These are phyloP conservation scores for Lathronympha strigana DNA, from an alignment of 2,888 invertebrate species.

Conservation along the genomic window DNA sequence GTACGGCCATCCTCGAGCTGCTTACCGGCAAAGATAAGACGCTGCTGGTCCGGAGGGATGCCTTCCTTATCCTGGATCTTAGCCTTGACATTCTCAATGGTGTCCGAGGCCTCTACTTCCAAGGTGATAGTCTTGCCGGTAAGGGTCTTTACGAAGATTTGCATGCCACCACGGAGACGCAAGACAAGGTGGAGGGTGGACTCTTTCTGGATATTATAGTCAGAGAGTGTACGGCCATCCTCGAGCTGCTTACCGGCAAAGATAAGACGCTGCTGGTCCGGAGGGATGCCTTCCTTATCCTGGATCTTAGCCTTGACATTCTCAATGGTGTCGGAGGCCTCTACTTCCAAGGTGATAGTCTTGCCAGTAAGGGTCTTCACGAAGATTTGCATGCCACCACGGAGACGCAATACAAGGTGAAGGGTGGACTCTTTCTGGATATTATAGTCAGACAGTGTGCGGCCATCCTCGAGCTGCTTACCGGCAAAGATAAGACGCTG, in stretches of 20 bases:
- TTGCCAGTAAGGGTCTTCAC: slow-evolving; percentile 44
- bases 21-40: slow-evolving; percentile 41
- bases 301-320: slow-evolving; percentile 45
- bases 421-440: slow-evolving; percentile 69
- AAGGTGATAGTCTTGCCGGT: slow-evolving; percentile 42
- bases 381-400: slow-evolving; percentile 57
- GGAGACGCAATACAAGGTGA: slow-evolving; percentile 62
- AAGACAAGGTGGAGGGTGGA: slow-evolving; percentile 41
- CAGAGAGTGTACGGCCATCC: slow-evolving; percentile 43
- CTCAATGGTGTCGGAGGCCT: slow-evolving; percentile 43
- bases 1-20: slow-evolving; percentile 42
- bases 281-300: slow-evolving; percentile 44
- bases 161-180: slow-evolving; percentile 43
- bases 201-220: slow-evolving; percentile 44
- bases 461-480: slow-evolving; percentile 66
- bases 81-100: slow-evolving; percentile 41
- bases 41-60: slow-evolving; percentile 42
- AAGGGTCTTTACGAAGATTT: slow-evolving; percentile 41
- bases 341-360: slow-evolving; percentile 44
- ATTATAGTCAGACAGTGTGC: slow-evolving; percentile 67
- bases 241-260: slow-evolving; percentile 44
- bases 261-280: slow-evolving; percentile 43
- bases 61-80: slow-evolving; percentile 43
- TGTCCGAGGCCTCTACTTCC: slow-evolving; percentile 40
- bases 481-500: slow-evolving; percentile 68